Conservation (phyloP, 1,140 invertebrate genomes). For the Hesperophylax magnus region DNA sequence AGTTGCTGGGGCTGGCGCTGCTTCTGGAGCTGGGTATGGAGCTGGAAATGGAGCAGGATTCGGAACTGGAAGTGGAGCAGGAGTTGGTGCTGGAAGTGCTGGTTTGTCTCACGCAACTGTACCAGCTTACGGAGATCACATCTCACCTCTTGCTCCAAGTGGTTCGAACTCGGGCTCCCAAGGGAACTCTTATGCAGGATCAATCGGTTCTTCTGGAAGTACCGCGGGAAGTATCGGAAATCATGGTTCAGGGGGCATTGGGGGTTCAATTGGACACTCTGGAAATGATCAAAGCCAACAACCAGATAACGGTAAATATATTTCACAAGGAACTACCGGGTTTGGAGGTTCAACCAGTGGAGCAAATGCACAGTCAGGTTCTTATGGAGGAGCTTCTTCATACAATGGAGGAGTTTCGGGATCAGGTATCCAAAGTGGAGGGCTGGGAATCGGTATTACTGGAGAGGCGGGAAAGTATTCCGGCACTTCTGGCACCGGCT, state of each 20-base stretch:
- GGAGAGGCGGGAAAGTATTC: slow-evolving; percentile 21
- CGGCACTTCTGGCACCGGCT: neutral
- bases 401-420: neutral
- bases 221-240: neutral
- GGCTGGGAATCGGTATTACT: neutral
- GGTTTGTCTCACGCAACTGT: neutral
- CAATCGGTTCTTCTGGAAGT: neutral
- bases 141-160: neutral
- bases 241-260: neutral
- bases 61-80: neutral
- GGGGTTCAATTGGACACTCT: neutral
- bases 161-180: neutral
- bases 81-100: neutral
- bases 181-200: neutral
- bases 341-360: no score
- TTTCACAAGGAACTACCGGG: no score
- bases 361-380: no score
- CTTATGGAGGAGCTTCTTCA: no score
- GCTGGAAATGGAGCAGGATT: neutral
- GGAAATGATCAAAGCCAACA: neutral
- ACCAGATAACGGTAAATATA: neutral
- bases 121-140: slow-evolving; percentile 21
- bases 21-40: neutral
- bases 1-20: neutral
- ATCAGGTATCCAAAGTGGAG: no score